These are phyloP conservation scores for Cabera pusaria DNA, from an alignment of 2,888 invertebrate genomes.

Conservation along the genomic window DNA sequence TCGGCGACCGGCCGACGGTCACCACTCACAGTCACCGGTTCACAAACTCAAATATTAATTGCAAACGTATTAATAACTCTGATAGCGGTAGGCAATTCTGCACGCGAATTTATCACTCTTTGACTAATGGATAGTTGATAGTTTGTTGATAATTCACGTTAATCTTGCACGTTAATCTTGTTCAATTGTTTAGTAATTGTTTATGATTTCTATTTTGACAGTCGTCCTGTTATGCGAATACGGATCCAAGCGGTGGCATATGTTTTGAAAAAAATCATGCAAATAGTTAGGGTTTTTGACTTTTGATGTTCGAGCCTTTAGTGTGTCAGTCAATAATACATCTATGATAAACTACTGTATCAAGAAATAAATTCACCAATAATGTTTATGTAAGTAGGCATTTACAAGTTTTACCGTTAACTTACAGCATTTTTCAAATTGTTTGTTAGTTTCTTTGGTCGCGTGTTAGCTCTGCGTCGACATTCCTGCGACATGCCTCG, in stretches of 20 bases:
- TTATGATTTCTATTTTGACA: not conserved
- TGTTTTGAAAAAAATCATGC: no score
- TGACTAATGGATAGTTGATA: slow-evolving; percentile 42
- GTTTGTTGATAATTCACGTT: slow-evolving; percentile 18
- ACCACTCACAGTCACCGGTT: slow-evolving; percentile 31
- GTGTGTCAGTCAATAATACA: no score
- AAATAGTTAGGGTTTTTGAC: no score
- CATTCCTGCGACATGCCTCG: slow-evolving; percentile 63
- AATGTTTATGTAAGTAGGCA: no score
- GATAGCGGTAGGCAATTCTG: slow-evolving; percentile 42
- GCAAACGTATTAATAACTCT: slow-evolving; percentile 58
- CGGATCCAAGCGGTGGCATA: no score
- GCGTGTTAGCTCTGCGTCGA: slow-evolving; percentile 22
- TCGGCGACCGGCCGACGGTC: slow-evolving; percentile 38
- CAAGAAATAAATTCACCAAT: no score
- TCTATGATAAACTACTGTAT: no score
- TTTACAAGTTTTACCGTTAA: not conserved
- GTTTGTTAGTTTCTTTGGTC: no score
- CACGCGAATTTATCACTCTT: slow-evolving; percentile 25
- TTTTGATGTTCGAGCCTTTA: no score
- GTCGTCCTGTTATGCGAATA: no score
- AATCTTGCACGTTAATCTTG: slow-evolving; percentile 5
- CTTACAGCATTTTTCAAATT: slow-evolving; percentile 3
- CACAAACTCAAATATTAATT: slow-evolving; percentile 54
- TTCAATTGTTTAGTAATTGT: not conserved